A percentile compares a stretch with the other conserved stretches of the same genome.
Evolutionary conservation across 2,797 vertebrate species (phyloP).

Genomic region (Helarctos malayanus): DNA sequence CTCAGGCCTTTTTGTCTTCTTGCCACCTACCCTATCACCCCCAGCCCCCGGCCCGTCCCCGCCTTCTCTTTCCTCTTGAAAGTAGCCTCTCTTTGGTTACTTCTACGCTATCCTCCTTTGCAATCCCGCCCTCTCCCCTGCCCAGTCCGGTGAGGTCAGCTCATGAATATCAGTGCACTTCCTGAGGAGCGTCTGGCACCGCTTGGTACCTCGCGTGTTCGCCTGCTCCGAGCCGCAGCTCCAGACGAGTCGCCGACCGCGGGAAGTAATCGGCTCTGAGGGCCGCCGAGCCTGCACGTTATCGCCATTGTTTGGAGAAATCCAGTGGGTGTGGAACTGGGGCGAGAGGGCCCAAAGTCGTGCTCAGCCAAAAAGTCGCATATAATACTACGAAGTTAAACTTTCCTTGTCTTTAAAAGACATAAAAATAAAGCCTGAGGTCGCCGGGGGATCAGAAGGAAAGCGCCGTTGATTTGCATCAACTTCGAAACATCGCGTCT

Average conservation of each 20-base stretch:
- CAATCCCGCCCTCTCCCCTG: conserved; percentile 52
- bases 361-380: not conserved
- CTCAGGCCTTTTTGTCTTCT: conserved; percentile 68
- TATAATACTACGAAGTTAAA: not conserved
- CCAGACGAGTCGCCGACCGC: conserved; percentile 61
- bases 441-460: not conserved
- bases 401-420: conserved; percentile 50
- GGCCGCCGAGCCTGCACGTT: not conserved
- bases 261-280: conserved; percentile 64
- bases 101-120: not conserved
- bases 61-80: conserved; percentile 53
- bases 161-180: conserved; percentile 86
- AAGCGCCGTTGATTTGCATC: conserved; percentile 17
- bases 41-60: not conserved
- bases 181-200: conserved; percentile 82
- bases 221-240: not conserved
- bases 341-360: not conserved
- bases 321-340: conserved; percentile 6
- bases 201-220: conserved; percentile 77
- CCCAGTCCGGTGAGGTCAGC: conserved; percentile 87
- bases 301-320: conserved; percentile 75
- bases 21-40: not conserved
- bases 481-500: conserved; percentile 52
- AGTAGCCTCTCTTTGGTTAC: conserved; percentile 57
- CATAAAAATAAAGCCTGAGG: not conserved